These are phyloP conservation scores for Laticauda colubrina DNA, from an alignment of 2,113 vertebrate species.

Conservation along the genomic window DNA sequence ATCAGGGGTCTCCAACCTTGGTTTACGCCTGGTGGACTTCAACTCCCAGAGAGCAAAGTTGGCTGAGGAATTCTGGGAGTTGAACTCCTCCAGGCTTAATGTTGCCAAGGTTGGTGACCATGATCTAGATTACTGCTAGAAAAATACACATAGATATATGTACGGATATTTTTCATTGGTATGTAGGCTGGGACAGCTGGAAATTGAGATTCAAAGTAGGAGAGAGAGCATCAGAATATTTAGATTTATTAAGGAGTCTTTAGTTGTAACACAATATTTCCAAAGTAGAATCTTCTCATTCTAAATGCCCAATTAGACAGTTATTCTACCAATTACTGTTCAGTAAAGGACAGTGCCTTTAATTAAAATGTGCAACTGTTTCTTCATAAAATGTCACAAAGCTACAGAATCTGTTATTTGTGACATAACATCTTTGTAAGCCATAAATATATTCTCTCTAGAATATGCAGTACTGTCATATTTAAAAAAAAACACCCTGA, in stretches of 20 bases:
- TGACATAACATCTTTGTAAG: fast-evolving
- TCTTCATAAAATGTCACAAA: neutral
- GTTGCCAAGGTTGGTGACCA: no score
- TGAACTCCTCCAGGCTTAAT: no score
- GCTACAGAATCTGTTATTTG: neutral
- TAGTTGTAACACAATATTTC: neutral
- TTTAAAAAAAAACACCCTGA: neutral
- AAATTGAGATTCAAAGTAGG: neutral
- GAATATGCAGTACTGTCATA: constrained; percentile 2
- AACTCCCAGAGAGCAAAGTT: no score
- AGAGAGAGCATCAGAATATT: neutral
- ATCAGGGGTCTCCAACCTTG: no score
- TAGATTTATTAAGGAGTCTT: neutral
- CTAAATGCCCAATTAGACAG: neutral
- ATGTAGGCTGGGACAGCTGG: neutral
- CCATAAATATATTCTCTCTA: neutral
- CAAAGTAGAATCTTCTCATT: neutral
- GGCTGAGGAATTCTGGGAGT: no score
- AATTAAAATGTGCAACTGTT: neutral
- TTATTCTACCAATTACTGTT: neutral
- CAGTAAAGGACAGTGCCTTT: constrained; percentile 13
- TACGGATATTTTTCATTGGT: neutral
- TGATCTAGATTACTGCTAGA: no score
- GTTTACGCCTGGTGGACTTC: no score
- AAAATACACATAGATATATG: no score